Base-by-base conservation (phyloP, 2,797 vertebrate species). In the Microctenopoma lineatum region DNA sequence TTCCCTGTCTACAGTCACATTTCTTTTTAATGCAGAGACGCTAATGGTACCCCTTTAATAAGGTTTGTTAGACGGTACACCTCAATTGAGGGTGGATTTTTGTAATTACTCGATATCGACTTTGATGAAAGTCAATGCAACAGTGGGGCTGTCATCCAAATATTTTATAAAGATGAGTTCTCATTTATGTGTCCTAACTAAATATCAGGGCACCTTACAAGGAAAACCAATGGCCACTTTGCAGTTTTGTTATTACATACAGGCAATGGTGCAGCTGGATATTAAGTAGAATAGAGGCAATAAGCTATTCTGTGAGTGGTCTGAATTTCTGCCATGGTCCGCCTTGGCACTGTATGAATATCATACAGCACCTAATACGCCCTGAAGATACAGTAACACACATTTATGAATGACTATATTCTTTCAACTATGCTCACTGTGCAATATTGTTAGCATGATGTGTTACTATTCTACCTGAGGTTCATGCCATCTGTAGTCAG, bases 51-150 rank as follows among this genome's bases (percentile, higher is more conserved):
- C 66, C 66, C 62, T 70, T 70, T 86, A 76, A 77, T 88, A 83
- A 76, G 61, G 75, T 83, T 73, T 79, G 79, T 85, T 84, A 72
- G 77, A 62, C 54, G 38, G 79, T 78, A 65, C 66, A 48, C 26
- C 26, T 71, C 53, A 45, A 64, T 72, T 50, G 70, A 66, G 54
- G 54, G 56, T 64, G 70, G 55, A 60, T 78, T 80, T 57, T 80
- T 73, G 61, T 76, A 69, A 81, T 84, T 60, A 38, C 74, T 80
- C 84, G 59, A 73, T 84, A 82, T 84, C 73, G 72, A 87, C 81
- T 83, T 89, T 83, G 61, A 79, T 89, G 73, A 80, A 85, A 87
- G 79, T 85, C 73, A 79, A 84, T 87, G 66, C 73, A 79, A 72
- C 74, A 73, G 77, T 69, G 75, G 65, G 80, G 85, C 73, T 70